These are phyloP conservation scores for Phyllotreta striolata DNA, from an alignment of 2,888 invertebrate genomes.

Conservation along the genomic window DNA sequence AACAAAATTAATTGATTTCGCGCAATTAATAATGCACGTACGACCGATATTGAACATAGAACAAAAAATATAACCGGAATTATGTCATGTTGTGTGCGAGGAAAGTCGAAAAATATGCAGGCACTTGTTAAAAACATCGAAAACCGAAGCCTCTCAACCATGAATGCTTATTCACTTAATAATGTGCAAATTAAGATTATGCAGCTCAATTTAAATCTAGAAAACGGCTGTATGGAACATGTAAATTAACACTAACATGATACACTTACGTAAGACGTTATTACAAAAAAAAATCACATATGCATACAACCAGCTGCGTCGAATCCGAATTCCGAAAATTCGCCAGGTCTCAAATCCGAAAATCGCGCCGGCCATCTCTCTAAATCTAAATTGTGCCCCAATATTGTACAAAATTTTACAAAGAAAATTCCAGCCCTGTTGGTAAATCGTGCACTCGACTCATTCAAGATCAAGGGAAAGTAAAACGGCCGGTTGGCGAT, in stretches of 20 bases:
- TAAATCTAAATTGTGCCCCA: no score
- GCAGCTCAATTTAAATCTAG: conserved; percentile 5
- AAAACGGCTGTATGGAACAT: conserved; percentile 14
- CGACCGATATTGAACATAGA: background rate
- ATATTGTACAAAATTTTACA: no score
- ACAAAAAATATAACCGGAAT: background rate
- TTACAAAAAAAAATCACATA: no score
- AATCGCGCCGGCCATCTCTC: no score
- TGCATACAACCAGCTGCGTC: no score
- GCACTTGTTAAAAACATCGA: conserved; percentile 9
- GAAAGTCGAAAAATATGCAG: conserved; percentile 11
- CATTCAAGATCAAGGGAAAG: conserved; percentile 52
- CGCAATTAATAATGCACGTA: no score
- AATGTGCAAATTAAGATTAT: conserved; percentile 21
- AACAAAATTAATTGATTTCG: no score
- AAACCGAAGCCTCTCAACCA: conserved; percentile 27
- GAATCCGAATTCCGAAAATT: no score
- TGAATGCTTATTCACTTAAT: conserved; percentile 16
- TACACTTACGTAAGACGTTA: no score
- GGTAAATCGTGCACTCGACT: background rate
- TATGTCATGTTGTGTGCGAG: background rate
- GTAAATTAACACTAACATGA: conserved; percentile 6
- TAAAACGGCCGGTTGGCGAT: conserved; percentile 29
- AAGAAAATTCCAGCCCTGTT: background rate
- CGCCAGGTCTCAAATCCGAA: no score